Evolutionary conservation across 2,797 vertebrate genomes (phyloP).

Genomic region (Notolepis coatsorum): DNA sequence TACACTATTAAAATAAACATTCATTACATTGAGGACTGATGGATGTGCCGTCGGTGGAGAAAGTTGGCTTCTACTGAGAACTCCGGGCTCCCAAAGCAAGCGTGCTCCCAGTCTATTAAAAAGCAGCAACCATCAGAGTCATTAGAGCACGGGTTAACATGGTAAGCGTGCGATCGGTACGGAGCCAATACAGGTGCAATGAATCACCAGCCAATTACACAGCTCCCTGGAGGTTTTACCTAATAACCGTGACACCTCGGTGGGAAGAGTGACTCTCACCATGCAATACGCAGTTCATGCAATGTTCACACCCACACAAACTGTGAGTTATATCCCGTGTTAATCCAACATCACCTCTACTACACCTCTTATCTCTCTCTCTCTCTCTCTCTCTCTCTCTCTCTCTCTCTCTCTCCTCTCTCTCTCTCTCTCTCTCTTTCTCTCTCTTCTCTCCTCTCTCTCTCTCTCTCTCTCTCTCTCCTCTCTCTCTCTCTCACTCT

Average conservation of each 20-base stretch:
- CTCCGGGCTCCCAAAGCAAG: not conserved
- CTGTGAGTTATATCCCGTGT: not conserved
- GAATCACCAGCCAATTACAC: slow-evolving; percentile 49
- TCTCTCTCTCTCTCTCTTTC: not conserved
- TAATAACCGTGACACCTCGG: slow-evolving; percentile 28
- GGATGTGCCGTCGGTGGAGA: too few species aligned
- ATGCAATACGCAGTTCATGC: slow-evolving; percentile 13
- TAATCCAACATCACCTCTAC: not conserved
- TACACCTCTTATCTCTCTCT: too few species aligned
- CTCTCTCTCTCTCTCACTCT: not conserved
- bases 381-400: not conserved
- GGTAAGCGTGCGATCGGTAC: slow-evolving; percentile 32
- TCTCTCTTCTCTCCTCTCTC: not conserved
- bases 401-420: not conserved
- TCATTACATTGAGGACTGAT: too few species aligned
- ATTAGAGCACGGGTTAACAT: slow-evolving; percentile 37
- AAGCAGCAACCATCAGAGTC: slow-evolving; percentile 18
- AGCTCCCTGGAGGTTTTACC: slow-evolving; percentile 17
- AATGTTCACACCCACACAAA: slow-evolving; percentile 15
- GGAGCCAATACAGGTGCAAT: slow-evolving; percentile 38
- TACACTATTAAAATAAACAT: too few species aligned
- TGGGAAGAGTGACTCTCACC: slow-evolving; percentile 14
- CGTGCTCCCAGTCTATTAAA: slow-evolving; percentile 7
- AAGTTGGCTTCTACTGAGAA: slow-evolving; percentile 24
- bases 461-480: not conserved